phyloP scores from a whole-genome alignment of 2,113 vertebrate genomes.

The human (Homo sapiens) region GRCh38 chr2:58927001-58927500 shows the following conservation, averaged over 20 bases:
- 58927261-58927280: background rate
- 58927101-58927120: too few species aligned
- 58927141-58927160: too few species aligned
- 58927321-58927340: background rate
- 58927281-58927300: background rate
- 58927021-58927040: too few species aligned
- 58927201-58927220: too few species aligned
- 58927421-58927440: background rate
- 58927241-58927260: background rate
- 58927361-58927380: background rate
- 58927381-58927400: background rate
- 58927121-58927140: too few species aligned
- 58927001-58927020: too few species aligned
- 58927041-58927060: too few species aligned
- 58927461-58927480: background rate
- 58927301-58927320: background rate
- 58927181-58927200: too few species aligned
- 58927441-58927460: background rate
- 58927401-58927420: background rate
- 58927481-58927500: background rate
- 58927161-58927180: too few species aligned
- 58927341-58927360: background rate
- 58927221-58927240: too few species aligned
- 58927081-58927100: too few species aligned
- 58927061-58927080: too few species aligned